A percentile compares a stretch with the other conserved stretches of the same genome.
Conservation (phyloP, 1,140 invertebrate genomes). For the Cyphomyrmex costatus region DNA sequence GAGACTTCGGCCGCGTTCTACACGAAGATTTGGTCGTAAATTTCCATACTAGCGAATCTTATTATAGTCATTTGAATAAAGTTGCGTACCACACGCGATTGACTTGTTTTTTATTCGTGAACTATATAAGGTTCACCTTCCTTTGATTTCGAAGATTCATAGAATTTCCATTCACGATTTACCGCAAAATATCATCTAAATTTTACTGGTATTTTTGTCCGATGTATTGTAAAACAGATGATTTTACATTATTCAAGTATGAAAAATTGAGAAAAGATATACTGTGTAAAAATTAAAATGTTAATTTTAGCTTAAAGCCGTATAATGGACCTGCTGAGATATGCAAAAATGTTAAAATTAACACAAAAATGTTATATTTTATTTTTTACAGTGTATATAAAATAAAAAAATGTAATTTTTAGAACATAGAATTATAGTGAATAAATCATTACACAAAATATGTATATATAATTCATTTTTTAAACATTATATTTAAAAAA, state of each 20-base stretch:
- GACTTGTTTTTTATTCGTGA: slow-evolving; percentile 25
- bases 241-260: background rate
- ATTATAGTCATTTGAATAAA: slow-evolving; percentile 51
- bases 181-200: background rate
- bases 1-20: slow-evolving; percentile 43
- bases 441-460: background rate
- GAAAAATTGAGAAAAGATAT: background rate
- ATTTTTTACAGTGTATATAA: too few relatives aligned
- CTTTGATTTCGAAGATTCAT: slow-evolving; percentile 14
- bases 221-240: background rate
- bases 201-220: background rate
- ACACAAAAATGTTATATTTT: too few relatives aligned
- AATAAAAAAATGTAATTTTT: background rate
- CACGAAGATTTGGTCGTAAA: slow-evolving; percentile 40
- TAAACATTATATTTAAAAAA: background rate
- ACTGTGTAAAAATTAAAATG: too few relatives aligned
- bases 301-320: too few relatives aligned
- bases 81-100: slow-evolving; percentile 36
- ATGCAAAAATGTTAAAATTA: too few relatives aligned
- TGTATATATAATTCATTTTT: background rate
- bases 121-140: background rate
- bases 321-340: too few relatives aligned
- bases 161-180: background rate
- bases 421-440: background rate
- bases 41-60: slow-evolving; percentile 49